Evolutionary conservation across 2,888 invertebrate species (phyloP).

Genomic region (Mesochorus sp.): DNA sequence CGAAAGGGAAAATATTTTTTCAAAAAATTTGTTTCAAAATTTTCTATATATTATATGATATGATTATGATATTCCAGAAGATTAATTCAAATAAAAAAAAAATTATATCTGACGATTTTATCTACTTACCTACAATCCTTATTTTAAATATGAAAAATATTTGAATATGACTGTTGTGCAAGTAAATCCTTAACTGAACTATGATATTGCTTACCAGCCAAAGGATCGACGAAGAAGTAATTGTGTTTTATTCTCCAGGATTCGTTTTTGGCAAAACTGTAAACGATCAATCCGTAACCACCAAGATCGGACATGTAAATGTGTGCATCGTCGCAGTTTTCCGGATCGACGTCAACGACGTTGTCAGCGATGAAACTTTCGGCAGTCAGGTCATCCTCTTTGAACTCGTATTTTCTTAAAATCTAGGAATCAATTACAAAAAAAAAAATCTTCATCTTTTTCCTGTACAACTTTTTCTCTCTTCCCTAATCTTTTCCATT

Average conservation of each 20-base stretch:
- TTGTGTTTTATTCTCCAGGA: constrained; percentile 92
- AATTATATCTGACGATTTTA: too few species aligned
- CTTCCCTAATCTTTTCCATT: background rate
- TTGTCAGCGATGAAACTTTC: constrained; percentile 92
- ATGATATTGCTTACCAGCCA: constrained; percentile 81
- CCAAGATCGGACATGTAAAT: constrained; percentile 91
- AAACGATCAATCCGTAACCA: constrained; percentile 90
- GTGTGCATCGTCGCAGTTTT: constrained; percentile 89
- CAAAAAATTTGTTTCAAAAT: background rate
- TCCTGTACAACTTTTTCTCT: background rate
- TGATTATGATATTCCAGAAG: too few species aligned
- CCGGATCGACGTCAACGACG: constrained; percentile 87
- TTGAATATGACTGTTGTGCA: too few species aligned
- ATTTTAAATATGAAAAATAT: too few species aligned
- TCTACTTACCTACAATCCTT: too few species aligned
- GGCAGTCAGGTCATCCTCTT: constrained; percentile 87
- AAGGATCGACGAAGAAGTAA: constrained; percentile 92
- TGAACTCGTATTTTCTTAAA: constrained; percentile 87
- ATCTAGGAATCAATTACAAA: constrained; percentile 68
- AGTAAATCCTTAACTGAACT: too few species aligned
- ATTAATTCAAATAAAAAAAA: too few species aligned
- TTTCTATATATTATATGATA: too few species aligned
- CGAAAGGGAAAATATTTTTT: too few species aligned
- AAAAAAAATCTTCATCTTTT: background rate
- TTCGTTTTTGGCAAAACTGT: constrained; percentile 88